Base-by-base conservation (phyloP, 2,113 vertebrate species). In the Meriones unguiculatus region DNA sequence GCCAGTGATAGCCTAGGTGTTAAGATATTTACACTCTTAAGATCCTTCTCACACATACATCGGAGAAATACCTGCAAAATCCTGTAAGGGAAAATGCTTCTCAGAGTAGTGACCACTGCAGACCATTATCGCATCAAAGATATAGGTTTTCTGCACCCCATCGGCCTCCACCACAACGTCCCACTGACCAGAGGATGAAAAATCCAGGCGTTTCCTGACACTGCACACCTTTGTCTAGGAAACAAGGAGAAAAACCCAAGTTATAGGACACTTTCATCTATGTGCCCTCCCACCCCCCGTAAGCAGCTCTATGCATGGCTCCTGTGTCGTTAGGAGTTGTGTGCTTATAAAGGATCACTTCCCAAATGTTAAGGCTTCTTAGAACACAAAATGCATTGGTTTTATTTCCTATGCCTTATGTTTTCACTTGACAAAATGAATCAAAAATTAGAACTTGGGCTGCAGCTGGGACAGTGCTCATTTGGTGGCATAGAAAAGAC, bases 91-190 rank as follows among this genome's bases (percentile, higher is more conserved):
- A 69, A 98, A 94, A n/a, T 98, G 54, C 1, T 99, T 98, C 0
- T 98, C 72, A 0, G 97, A 98, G 97, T 98, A 99, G 32, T 98
- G 98, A 50, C 99, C 99, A 4, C 98, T 98, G 98, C 99, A 99
- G 92, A 99, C 98, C 94, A 99, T 93, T 76, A 99, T 97, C 0
- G 98, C 99, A 5, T 99, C 99, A 46, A 99, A 99, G 80, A 99
- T 1, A 0, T 98, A 98, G 0, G 28, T 88, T 89, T 99, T 97
- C 95, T 98, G 97, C 70, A 98, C 97, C 54, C 98, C 98, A 2
- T 98, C 94, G 0, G 82, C 96, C 94, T 98, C 98, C 0, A 98
- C 94, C 94, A 99, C 96, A 88, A 99, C 97, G 1, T 99, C 98
- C 99, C 99, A 99, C 97, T 99, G 99, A 46, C 99, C 99, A 0